A percentile compares a stretch with the other conserved stretches of the same genome.
Evolutionary conservation across 2,888 invertebrate species (phyloP).

Genomic region (Synanthedon formicaeformis): DNA sequence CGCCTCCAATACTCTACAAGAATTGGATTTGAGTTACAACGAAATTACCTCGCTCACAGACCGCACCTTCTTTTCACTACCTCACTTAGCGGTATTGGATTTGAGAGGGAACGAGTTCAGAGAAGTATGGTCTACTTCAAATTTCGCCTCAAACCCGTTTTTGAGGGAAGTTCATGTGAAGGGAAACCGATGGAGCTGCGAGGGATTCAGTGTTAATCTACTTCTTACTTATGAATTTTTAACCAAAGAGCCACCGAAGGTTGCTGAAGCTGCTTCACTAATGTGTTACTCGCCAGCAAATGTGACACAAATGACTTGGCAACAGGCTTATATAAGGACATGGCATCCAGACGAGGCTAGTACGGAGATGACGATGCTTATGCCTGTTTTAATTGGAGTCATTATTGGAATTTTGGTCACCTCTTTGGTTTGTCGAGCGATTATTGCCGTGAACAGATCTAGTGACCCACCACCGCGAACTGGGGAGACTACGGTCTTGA

Average conservation of each 20-base stretch:
- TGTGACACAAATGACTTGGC: slow-evolving; percentile 77
- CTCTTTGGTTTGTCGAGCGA: slow-evolving; percentile 66
- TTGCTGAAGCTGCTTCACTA: slow-evolving; percentile 47
- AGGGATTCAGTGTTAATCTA: slow-evolving; percentile 72
- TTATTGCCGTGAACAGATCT: slow-evolving; percentile 51
- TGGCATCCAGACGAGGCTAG: slow-evolving; percentile 66
- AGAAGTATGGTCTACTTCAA: slow-evolving; percentile 70
- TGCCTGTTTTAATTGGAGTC: slow-evolving; percentile 64
- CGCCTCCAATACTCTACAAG: slow-evolving; percentile 69
- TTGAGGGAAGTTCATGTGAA: slow-evolving; percentile 72
- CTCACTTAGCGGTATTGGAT: slow-evolving; percentile 73
- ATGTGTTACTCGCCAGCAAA: slow-evolving; percentile 77
- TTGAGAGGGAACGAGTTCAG: slow-evolving; percentile 79
- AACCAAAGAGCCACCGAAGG: slow-evolving; percentile 65
- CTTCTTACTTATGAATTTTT: slow-evolving; percentile 73
- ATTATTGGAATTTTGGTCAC: slow-evolving; percentile 68
- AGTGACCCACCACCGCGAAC: slow-evolving; percentile 28
- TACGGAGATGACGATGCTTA: slow-evolving; percentile 62
- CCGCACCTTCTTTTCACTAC: slow-evolving; percentile 71
- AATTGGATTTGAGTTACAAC: slow-evolving; percentile 71
- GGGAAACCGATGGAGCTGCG: slow-evolving; percentile 84
- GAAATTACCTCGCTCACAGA: slow-evolving; percentile 72
- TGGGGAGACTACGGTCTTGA: slow-evolving; percentile 52
- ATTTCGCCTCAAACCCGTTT: slow-evolving; percentile 73
- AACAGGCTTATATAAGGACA: slow-evolving; percentile 73